A percentile compares a stretch with the other conserved stretches of the same genome.
Conservation (phyloP, 2,888 invertebrate genomes). For the Phalera bucephala region DNA sequence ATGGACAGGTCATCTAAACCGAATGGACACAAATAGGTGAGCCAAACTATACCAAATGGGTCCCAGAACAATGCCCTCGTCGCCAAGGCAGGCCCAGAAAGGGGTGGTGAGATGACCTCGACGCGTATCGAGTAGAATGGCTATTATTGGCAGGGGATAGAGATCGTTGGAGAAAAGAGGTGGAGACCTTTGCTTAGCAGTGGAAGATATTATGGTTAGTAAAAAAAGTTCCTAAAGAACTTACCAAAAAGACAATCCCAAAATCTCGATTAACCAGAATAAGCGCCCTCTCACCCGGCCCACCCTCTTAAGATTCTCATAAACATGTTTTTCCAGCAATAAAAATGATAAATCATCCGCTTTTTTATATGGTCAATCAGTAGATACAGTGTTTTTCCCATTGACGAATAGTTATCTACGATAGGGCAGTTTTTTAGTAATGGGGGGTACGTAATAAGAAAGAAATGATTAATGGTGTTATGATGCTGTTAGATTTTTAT, state of each 20-base stretch:
- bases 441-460: constrained; percentile 44
- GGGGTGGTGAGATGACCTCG: no score
- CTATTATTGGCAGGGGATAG: no score
- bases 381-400: constrained; percentile 70
- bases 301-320: constrained; percentile 79
- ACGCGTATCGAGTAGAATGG: no score
- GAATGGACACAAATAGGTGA: no score
- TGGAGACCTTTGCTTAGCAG: no score
- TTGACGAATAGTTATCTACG: constrained; percentile 67
- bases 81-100: no score
- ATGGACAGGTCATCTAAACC: no score
- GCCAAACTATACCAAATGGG: no score
- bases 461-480: constrained; percentile 50
- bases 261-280: constrained; percentile 27
- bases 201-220: no score
- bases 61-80: no score
- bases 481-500: constrained; percentile 37
- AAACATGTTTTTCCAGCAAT: constrained; percentile 84
- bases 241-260: not conserved
- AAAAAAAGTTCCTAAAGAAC: no score
- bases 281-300: constrained; percentile 27
- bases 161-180: no score
- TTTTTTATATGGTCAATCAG: constrained; percentile 84
- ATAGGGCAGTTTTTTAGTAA: constrained; percentile 41
- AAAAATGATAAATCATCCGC: constrained; percentile 82